Evolutionary conservation across 1,140 invertebrate species (phyloP), one percentile per base, ranked within the genome.

Genomic region (Meloidogyne hapla): DNA sequence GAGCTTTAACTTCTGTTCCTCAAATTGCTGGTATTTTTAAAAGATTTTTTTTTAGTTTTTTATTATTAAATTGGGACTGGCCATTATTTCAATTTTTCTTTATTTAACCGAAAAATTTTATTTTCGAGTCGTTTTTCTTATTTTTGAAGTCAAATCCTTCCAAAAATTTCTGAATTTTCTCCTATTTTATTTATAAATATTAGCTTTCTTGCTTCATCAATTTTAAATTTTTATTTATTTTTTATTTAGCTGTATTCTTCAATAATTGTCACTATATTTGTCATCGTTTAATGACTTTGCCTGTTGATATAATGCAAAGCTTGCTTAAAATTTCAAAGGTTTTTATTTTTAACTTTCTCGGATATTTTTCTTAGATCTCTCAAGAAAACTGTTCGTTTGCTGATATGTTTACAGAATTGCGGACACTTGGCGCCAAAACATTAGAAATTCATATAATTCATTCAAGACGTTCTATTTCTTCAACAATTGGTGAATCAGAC

Each of bases 241-340:
- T 64, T 26, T 28, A n/a, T 80, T 82, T 45, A 80, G 79, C 79
- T n/a, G 64, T 80, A n/a, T 80, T 81, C 72, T 80, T 82, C 67
- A 80, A 80, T 48, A 79, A 80, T 48, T 80, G 79, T 61, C 79
- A 80, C 25, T 80, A 81, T 61, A 69, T 80, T 70, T 70, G 75
- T 64, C 80, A 80, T 56, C 75, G 74, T 23, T 56, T 80, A 21
- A 69, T 38, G n/a, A 77, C 71, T 10, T 15, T 75, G 12, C 42
- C 64, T 13, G 18, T 28, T n/a, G 74, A 75, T 56, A 40, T 69
- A 28, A 48, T 69, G 62, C 64, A 67, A 38, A 75, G 63, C 25
- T 42, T 73, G 18, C 33, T 67, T 48, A 76, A 71, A 61, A 69
- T 69, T 25, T 33, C 45, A 21, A 75, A 73, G 69, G 74, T 75